phyloP scores from a whole-genome alignment of 2,888 invertebrate species.

The Lysandra coridon region DNA sequence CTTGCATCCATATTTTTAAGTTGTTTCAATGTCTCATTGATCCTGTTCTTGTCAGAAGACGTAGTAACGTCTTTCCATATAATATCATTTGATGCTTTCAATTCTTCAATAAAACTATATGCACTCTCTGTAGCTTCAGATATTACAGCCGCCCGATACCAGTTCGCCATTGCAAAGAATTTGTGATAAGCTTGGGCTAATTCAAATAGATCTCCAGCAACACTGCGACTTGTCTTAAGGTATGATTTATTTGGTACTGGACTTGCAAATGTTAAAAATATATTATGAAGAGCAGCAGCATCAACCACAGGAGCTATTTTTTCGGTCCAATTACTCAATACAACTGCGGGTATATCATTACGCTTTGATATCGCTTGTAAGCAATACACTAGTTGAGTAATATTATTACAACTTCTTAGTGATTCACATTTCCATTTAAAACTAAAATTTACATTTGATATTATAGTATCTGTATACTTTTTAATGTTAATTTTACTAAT shows the following conservation, averaged over 20 bases:
- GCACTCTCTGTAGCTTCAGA: conserved; percentile 75
- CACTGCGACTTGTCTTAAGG: conserved; percentile 36
- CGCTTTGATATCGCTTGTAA: neutral
- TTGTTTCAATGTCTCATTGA: conserved; percentile 34
- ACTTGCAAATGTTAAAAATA: conserved; percentile 36
- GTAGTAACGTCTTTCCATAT: conserved; percentile 25
- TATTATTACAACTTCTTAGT: neutral
- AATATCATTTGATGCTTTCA: conserved; percentile 29
- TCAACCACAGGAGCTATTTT: neutral
- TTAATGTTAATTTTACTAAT: neutral
- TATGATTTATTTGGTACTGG: conserved; percentile 40
- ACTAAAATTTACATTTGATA: neutral
- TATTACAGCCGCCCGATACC: conserved; percentile 87
- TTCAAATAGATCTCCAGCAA: conserved; percentile 40
- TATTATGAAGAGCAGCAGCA: neutral
- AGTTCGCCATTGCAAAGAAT: conserved; percentile 59
- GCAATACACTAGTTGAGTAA: neutral
- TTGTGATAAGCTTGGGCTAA: conserved; percentile 40
- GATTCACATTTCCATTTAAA: neutral
- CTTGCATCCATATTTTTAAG: conserved; percentile 72
- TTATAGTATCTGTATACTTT: neutral
- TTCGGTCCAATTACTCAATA: neutral
- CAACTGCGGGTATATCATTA: neutral
- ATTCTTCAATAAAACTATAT: conserved; percentile 34
- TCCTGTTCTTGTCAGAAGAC: conserved; percentile 32